Evolutionary conservation across 2,888 invertebrate species (phyloP).

Genomic region (Rhimphoctona megacephalus): DNA sequence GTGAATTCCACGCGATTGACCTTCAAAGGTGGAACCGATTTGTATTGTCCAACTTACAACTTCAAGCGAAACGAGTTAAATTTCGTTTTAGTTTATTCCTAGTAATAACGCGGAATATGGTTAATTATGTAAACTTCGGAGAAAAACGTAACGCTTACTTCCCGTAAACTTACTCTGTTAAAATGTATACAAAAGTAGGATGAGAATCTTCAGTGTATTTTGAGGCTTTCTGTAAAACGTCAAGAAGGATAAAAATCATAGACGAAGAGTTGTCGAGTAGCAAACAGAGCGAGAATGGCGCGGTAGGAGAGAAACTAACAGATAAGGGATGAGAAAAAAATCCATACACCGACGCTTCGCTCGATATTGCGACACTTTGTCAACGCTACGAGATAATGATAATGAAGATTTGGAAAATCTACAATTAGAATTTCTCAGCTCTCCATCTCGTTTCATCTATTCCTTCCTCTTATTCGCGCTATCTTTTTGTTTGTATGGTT

Average conservation of each 20-base stretch:
- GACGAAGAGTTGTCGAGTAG: conserved; percentile 28
- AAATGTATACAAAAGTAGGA: neutral
- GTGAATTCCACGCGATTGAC: neutral
- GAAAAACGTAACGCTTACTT: neutral
- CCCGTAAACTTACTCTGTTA: neutral
- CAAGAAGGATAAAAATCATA: neutral
- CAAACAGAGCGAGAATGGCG: conserved; percentile 18
- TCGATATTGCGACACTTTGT: conserved; percentile 39
- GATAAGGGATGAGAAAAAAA: conserved; percentile 7
- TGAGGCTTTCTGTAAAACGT: neutral
- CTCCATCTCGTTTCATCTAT: conserved; percentile 3
- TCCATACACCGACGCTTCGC: conserved; percentile 7
- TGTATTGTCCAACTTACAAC: neutral
- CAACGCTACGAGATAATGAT: conserved; percentile 50
- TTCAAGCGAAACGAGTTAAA: neutral
- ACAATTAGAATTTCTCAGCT: conserved; percentile 65
- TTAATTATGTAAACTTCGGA: neutral
- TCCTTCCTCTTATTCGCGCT: neutral
- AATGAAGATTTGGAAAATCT: conserved; percentile 58
- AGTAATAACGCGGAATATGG: neutral
- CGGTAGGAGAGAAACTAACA: conserved; percentile 2
- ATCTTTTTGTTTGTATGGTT: conserved; percentile 8
- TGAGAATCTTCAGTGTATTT: neutral
- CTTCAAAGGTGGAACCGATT: neutral
- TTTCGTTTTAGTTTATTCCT: neutral